Evolutionary conservation across 2,888 invertebrate genomes (phyloP).

Genomic region (Drosophila mettleri): DNA sequence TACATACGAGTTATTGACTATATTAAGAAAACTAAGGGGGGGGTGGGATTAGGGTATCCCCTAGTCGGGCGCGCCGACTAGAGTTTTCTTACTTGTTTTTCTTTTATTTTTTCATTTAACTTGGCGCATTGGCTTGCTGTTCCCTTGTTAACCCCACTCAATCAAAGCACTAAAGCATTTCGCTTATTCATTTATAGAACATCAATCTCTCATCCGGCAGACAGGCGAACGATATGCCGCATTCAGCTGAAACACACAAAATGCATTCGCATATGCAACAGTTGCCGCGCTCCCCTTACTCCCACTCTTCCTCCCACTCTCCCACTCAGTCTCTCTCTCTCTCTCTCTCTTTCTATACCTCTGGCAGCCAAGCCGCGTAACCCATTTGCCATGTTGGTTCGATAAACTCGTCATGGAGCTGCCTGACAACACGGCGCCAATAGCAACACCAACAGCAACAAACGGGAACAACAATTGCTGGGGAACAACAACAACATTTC

Average conservation of each 20-base stretch:
- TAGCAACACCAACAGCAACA: slow-evolving; percentile 27
- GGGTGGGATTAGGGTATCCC: too few species aligned
- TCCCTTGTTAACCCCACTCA: slow-evolving; percentile 10
- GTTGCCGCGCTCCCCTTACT: slow-evolving; percentile 17
- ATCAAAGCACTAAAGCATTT: slow-evolving; percentile 23
- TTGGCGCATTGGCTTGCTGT: neutral
- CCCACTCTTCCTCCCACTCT: neutral
- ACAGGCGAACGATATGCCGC: slow-evolving; percentile 33
- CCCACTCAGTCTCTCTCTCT: neutral
- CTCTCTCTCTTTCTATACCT: neutral
- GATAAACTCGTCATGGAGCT: slow-evolving; percentile 70
- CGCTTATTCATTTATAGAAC: slow-evolving; percentile 27
- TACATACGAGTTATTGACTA: too few species aligned
- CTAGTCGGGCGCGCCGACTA: too few species aligned
- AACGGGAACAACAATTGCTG: slow-evolving; percentile 12
- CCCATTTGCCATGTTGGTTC: slow-evolving; percentile 75
- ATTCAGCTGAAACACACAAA: slow-evolving; percentile 46
- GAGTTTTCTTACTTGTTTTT: too few species aligned
- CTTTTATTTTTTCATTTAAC: too few species aligned
- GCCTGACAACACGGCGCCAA: slow-evolving; percentile 56
- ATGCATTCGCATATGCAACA: slow-evolving; percentile 59
- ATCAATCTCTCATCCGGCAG: slow-evolving; percentile 24
- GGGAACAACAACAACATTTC: slow-evolving; percentile 14
- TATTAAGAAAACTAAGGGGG: too few species aligned
- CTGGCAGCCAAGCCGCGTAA: slow-evolving; percentile 28